Conservation (phyloP, 2,797 vertebrate species). For the Anabas testudineus region DNA sequence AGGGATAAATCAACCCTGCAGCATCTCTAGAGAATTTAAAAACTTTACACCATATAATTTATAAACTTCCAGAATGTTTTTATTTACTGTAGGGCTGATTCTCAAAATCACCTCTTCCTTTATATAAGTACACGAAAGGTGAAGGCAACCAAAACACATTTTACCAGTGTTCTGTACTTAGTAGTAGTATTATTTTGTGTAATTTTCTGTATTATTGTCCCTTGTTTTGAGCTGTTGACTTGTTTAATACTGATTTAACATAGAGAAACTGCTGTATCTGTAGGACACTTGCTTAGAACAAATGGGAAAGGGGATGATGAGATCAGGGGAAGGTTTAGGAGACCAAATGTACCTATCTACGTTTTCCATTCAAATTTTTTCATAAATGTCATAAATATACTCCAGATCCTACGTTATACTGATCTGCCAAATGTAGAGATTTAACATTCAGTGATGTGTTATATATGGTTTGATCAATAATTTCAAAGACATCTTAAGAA, state of each 20-base stretch:
- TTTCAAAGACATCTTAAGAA: not conserved
- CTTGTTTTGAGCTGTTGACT: no score
- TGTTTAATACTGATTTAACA: no score
- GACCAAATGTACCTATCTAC: conserved; percentile 12
- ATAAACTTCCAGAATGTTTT: not conserved
- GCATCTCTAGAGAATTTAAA: conserved; percentile 15
- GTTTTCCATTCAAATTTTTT: conserved; percentile 5
- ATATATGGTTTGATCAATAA: conserved; percentile 9
- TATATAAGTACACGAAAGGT: not conserved
- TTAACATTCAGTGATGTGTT: not conserved
- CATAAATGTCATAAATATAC: not conserved
- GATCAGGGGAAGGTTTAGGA: no score
- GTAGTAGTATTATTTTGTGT: no score
- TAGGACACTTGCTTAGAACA: no score
- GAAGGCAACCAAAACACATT: no score
- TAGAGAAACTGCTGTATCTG: no score
- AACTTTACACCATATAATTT: not conserved
- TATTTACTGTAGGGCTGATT: not conserved
- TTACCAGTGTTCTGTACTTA: no score
- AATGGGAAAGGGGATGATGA: no score
- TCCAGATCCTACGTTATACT: not conserved
- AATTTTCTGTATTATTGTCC: no score
- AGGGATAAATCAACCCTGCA: not conserved
- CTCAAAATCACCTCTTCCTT: not conserved
- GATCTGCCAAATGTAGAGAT: not conserved